Base-by-base conservation (phyloP, 2,113 vertebrate species). In the Hippopotamus amphibius region DNA sequence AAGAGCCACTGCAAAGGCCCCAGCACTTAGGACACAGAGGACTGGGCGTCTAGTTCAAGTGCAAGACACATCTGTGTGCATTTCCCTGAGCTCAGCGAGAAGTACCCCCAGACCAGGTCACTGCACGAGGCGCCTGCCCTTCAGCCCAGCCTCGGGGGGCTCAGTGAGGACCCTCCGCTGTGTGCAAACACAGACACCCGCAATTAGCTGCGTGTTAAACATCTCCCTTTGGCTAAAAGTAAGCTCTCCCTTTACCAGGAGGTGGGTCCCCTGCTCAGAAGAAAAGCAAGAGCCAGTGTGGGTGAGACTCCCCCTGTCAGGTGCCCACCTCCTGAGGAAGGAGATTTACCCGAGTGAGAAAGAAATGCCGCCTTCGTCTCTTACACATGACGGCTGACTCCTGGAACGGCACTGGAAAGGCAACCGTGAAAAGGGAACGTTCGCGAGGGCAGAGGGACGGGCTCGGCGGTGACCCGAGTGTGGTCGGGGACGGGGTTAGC, bases 81-180 rank as follows among this genome's bases (percentile, higher is more conserved):
- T 28, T 1, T 41, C 57, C 65, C 55, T 26, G 43, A 61, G 17
- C 7, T 19, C 46, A 26, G 30, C 0, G 13, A 15, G 12, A 37
- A 24, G 3, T 1, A 21, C 21, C 26, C 19, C 2, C 55, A 21
- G 15, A 55, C 26, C 7, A 3, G 57, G 50, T 14, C 15, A 17
- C 43, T 8, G 43, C n/a, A 2, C 0, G 3, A 6, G 26, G 46
- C 26, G 12, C 28, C 28, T 65, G 24, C 16, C 92, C 50, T 48
- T 43, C 48, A 4, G 61, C 71, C n/a, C 1, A 13, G 19, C 22
- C 14, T 19, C 0, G 0, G 7, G 22, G 11, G 30, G 11, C 2
- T 26, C 3, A 4, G 21, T 6, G 3, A 19, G 37, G 12, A 0
- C 7, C 14, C 26, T 19, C 4, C 19, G 7, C 0, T 0, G 3